Percentiles rank a stretch among this genome's conserved stretches.
These are phyloP conservation scores for Tribolium castaneum DNA, from an alignment of 1,140 invertebrate species.

Conservation along the genomic window DNA sequence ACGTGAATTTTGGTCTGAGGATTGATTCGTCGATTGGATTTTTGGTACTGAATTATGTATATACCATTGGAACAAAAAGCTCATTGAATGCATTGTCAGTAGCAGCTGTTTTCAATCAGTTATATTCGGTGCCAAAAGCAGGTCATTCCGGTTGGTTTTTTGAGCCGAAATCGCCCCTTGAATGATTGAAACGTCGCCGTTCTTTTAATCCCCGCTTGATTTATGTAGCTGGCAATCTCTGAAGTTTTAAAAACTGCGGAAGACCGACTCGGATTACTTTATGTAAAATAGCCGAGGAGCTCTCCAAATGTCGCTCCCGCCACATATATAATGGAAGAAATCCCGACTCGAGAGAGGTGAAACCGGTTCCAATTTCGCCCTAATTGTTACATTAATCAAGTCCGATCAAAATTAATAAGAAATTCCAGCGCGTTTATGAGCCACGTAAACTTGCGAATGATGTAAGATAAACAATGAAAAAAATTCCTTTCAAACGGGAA, in stretches of 20 bases:
- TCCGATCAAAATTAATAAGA: neutral
- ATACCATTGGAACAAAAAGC: neutral
- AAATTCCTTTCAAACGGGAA: neutral
- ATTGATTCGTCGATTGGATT: constrained; percentile 13
- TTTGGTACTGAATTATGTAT: constrained; percentile 22
- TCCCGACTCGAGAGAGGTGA: neutral
- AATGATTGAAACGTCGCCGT: constrained; percentile 25
- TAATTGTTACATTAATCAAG: neutral
- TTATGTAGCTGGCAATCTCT: constrained; percentile 4
- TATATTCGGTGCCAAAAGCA: neutral
- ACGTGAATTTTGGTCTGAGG: neutral
- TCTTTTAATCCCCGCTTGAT: constrained; percentile 7
- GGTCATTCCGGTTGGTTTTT: neutral
- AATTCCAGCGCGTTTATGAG: neutral
- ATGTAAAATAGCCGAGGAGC: constrained; percentile 12
- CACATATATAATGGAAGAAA: constrained; percentile 9
- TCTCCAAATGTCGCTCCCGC: neutral
- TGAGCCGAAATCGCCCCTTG: neutral
- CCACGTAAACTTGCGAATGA: neutral
- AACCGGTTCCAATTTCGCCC: neutral
- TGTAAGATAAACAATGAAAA: neutral
- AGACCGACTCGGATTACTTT: constrained; percentile 1
- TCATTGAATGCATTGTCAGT: neutral
- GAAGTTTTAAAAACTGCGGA: neutral
- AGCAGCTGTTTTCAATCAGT: constrained; percentile 21